These are phyloP conservation scores for Nothobranchius furzeri DNA, from an alignment of 2,113 vertebrate species.

Conservation along the genomic window DNA sequence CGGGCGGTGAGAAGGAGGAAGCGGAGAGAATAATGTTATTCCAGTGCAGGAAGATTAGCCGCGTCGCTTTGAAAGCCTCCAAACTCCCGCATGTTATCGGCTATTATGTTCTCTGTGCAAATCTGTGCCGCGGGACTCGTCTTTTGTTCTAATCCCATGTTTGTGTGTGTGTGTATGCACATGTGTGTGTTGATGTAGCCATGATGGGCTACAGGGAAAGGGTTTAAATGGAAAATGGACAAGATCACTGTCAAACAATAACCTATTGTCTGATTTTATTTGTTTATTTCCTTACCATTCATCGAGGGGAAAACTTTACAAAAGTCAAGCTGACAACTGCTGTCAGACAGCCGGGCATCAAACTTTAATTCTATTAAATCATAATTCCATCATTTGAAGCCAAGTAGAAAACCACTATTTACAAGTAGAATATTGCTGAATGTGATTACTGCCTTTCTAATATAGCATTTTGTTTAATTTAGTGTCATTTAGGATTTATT, in stretches of 20 bases:
- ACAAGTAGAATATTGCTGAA: no score
- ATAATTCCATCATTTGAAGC: not conserved
- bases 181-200: not conserved
- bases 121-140: slow-evolving; percentile 37
- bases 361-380: not conserved
- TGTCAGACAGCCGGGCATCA: not conserved
- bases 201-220: slow-evolving; percentile 9
- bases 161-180: not conserved
- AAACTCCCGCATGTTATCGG: slow-evolving; percentile 44
- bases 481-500: not conserved
- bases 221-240: not conserved
- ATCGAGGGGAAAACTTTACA: not conserved
- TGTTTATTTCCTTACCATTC: not conserved
- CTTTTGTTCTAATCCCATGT: slow-evolving; percentile 47
- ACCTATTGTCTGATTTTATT: slow-evolving; percentile 7
- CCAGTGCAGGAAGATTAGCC: slow-evolving; percentile 44
- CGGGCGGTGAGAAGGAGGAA: slow-evolving; percentile 20
- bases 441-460: no score
- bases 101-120: slow-evolving; percentile 37
- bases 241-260: slow-evolving; percentile 4
- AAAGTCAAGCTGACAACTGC: not conserved
- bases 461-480: not conserved
- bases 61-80: slow-evolving; percentile 43
- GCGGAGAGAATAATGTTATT: slow-evolving; percentile 36
- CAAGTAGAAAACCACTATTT: no score